Evolutionary conservation across 2,113 vertebrate genomes (phyloP).

Genomic region (Euleptes europaea): DNA sequence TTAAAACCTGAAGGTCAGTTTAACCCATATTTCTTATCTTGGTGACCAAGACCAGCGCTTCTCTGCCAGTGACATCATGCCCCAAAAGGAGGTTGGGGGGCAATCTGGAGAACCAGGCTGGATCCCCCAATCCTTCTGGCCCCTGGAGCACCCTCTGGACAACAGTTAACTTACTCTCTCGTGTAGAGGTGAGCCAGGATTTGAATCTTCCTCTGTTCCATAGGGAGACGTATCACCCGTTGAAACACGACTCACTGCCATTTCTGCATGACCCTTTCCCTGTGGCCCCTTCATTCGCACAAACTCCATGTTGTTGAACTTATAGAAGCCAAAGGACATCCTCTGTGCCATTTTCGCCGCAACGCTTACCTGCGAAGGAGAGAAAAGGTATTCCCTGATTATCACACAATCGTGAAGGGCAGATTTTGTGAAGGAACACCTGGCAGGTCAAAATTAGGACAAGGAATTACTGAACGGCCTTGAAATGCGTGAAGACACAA

Average conservation of each 20-base stretch:
- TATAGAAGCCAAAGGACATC: conserved; percentile 98
- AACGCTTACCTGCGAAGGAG: conserved; percentile 86
- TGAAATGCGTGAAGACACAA: too few species aligned
- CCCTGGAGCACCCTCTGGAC: too few species aligned
- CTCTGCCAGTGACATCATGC: too few species aligned
- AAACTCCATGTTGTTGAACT: conserved; percentile 99
- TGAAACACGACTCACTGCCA: conserved; percentile 95
- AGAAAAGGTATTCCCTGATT: neutral
- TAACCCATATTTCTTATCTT: neutral
- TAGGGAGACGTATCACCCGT: conserved; percentile 94
- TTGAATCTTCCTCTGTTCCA: conserved; percentile 89
- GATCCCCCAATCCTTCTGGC: too few species aligned
- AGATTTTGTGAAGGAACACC: too few species aligned
- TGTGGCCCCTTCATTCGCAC: conserved; percentile 98
- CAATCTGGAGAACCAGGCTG: too few species aligned
- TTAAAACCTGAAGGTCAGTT: neutral
- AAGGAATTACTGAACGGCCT: too few species aligned
- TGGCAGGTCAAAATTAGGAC: too few species aligned
- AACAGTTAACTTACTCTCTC: conserved; percentile 83
- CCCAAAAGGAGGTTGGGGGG: too few species aligned
- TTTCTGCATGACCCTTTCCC: conserved; percentile 97
- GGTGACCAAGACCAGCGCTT: too few species aligned
- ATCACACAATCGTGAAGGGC: too few species aligned
- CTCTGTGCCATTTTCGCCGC: conserved; percentile 97
- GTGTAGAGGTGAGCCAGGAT: conserved; percentile 87